A percentile compares a stretch with the other conserved stretches of the same genome.
phyloP scores from a whole-genome alignment of 2,888 invertebrate genomes.

The Drosophila fungiperda region DNA sequence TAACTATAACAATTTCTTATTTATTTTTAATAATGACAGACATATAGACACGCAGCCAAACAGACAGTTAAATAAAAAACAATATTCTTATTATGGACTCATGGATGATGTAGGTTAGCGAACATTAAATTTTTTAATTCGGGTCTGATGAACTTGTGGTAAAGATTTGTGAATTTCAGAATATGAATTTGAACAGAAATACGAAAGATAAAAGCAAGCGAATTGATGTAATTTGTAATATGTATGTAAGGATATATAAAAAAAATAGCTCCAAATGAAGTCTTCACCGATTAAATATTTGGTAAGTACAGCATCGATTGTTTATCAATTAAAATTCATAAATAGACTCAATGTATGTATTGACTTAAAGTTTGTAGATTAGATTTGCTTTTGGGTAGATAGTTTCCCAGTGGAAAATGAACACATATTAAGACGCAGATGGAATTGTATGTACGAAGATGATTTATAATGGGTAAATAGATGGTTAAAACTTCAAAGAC shows the following conservation, averaged over 20 bases:
- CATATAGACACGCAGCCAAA: background rate
- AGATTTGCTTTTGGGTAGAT: constrained; percentile 5
- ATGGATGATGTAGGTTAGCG: background rate
- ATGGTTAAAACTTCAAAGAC: constrained; percentile 79
- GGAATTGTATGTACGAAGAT: constrained; percentile 21
- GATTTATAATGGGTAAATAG: constrained; percentile 56
- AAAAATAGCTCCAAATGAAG: constrained; percentile 39
- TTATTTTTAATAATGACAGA: background rate
- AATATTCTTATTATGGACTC: background rate
- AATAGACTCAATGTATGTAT: constrained; percentile 19
- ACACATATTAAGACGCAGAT: constrained; percentile 18
- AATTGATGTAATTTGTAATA: constrained; percentile 9
- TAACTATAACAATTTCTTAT: background rate
- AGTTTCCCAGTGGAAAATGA: constrained; percentile 8
- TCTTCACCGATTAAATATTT: constrained; percentile 56
- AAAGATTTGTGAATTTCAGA: background rate
- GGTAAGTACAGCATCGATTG: constrained; percentile 18
- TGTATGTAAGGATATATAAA: constrained; percentile 9
- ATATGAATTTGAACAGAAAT: constrained; percentile 12
- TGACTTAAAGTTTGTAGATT: constrained; percentile 12
- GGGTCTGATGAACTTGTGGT: background rate
- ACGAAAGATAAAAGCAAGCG: constrained; percentile 26
- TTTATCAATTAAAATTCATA: constrained; percentile 7
- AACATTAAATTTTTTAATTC: background rate
- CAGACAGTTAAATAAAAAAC: background rate